Base-by-base conservation (phyloP, 2,113 vertebrate genomes). In the Urocolius indicus region DNA sequence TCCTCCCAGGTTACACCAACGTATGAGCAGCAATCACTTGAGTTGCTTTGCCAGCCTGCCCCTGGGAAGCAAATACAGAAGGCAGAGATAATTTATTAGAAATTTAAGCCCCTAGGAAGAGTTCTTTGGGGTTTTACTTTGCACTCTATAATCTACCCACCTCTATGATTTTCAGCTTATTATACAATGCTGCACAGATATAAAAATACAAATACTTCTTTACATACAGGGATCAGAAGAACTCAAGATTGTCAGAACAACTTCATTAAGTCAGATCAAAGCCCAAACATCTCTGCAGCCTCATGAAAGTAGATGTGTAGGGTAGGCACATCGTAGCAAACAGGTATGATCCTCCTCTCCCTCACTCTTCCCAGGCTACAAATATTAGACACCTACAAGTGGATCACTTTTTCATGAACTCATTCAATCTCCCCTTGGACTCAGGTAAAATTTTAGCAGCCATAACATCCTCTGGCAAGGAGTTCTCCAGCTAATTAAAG, bases 261-360 rank as follows among this genome's bases (percentile, higher is more conserved):
- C 55, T 92, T 96, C 89, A 89, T 95, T 84, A 92, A 91, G 30
- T 78, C 36, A 79, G 87, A 95, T 89, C 76, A 96, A 94, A 94
- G 73, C 34, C 29, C 65, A 54, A 29, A 26, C 92, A 58, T 66
- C 54, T 94, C 78, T 88, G 43, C 38, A 74, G 62, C 23, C 46
- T 89, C 76, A 77, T 66, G 77, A 76, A 93, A 73, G n/a, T 49
- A 52, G 20, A 55, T 63, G 29, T 29, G 23, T 55, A 74, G 48
- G 32, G 43, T 84, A 86, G 34, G 21, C 29, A 48, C 71, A 71
- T 20, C 46, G 54, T 46, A 54, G 34, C 13, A 74, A 6, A 1
- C 23, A 49, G 48, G 22, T 92, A 34, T 38, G 20, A 59, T 59
- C 16, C 4, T 68, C 7, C 48, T 4, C 8, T 65, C 27, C 30